Conservation (phyloP, 2,888 invertebrate species). For the Graphium colonna region DNA sequence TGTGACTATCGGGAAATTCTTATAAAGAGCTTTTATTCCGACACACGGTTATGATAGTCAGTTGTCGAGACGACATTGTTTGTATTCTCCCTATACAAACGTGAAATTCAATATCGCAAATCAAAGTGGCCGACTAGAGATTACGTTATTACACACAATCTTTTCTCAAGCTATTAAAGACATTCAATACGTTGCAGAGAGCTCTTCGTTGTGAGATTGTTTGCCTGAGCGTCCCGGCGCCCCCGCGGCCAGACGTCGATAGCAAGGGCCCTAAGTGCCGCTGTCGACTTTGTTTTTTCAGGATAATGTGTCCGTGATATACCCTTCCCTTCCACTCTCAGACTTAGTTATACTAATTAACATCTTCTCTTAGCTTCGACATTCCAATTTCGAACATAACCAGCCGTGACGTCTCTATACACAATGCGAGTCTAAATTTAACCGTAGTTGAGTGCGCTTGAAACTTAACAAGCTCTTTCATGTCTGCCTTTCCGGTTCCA, state of each 20-base stretch:
- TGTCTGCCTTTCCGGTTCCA: too few relatives aligned
- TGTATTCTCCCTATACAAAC: neutral
- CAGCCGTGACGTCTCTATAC: neutral
- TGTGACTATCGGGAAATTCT: neutral
- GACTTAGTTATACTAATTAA: slow-evolving; percentile 44
- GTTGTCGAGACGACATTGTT: neutral
- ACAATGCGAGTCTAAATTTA: neutral
- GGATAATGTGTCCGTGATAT: slow-evolving; percentile 66
- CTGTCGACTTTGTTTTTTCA: slow-evolving; percentile 59
- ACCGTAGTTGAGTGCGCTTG: too few relatives aligned
- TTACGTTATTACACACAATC: slow-evolving; percentile 6
- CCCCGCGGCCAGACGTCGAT: slow-evolving; percentile 25
- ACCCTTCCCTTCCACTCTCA: slow-evolving; percentile 41
- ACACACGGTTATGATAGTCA: neutral
- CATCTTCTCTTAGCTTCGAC: slow-evolving; percentile 41
- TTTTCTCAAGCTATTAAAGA: slow-evolving; percentile 7
- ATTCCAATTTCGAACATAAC: neutral
- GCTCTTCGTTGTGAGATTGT: slow-evolving; percentile 50
- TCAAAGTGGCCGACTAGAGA: neutral
- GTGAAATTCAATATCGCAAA: slow-evolving; percentile 1
- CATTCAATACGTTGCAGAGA: slow-evolving; percentile 32
- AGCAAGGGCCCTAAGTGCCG: slow-evolving; percentile 44
- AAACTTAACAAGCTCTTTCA: too few relatives aligned
- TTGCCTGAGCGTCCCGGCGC: slow-evolving; percentile 41
- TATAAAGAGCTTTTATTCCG: neutral